Conservation (phyloP, 2,888 invertebrate genomes). For the Metallyticus violacea region DNA sequence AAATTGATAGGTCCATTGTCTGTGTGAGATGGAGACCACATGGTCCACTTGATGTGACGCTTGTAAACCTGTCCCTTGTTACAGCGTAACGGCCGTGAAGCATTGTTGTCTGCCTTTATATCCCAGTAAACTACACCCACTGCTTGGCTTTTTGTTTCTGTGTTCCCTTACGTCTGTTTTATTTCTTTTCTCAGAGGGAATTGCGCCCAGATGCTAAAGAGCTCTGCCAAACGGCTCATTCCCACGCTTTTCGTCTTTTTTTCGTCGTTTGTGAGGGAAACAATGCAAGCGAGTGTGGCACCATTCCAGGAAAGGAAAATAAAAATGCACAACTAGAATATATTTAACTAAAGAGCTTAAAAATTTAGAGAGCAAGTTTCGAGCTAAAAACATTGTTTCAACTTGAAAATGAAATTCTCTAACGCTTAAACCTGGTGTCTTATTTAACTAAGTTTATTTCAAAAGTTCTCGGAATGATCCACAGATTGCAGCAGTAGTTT, state of each 20-base stretch:
- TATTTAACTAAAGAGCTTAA: no score
- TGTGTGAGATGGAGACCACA: background rate
- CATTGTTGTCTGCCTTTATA: background rate
- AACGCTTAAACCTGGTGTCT: no score
- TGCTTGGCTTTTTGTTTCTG: background rate
- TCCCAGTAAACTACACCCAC: background rate
- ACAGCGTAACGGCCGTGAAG: background rate
- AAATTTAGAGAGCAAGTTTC: no score
- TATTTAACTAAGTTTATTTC: no score
- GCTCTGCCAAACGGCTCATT: background rate
- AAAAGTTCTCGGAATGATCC: no score
- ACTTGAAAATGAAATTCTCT: no score
- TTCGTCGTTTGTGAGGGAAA: background rate
- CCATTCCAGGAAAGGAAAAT: no score
- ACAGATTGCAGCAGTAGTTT: no score
- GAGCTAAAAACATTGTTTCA: no score
- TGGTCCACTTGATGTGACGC: background rate
- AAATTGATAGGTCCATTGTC: background rate
- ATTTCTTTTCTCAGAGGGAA: background rate
- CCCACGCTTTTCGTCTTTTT: background rate
- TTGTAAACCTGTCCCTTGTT: slow-evolving; percentile 1
- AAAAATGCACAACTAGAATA: no score
- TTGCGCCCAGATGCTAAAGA: no score
- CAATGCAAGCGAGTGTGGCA: background rate
- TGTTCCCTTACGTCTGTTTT: background rate